These are phyloP conservation scores for Aplysina aerophoba DNA, from an alignment of 37 sponge, comb jelly and placozoan species.

Conservation along the genomic window DNA sequence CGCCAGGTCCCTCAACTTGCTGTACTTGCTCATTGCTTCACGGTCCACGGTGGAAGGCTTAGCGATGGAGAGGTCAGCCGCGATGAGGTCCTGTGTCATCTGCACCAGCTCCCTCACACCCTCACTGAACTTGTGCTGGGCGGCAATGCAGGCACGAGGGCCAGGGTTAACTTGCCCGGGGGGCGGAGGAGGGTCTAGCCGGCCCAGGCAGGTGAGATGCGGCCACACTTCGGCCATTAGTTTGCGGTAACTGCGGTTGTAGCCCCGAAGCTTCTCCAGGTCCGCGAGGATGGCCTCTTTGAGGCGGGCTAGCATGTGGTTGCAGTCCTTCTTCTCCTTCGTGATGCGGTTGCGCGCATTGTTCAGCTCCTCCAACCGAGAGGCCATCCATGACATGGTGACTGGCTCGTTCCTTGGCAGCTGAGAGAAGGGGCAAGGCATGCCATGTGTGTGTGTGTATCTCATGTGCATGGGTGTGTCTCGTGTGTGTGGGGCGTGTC, in stretches of 20 bases:
- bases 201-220: conserved; percentile 78
- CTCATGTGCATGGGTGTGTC: not conserved
- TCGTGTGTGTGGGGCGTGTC: not conserved
- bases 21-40: conserved; percentile 57
- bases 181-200: conserved; percentile 76
- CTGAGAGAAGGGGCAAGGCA: conserved; percentile 13
- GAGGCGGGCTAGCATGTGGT: conserved; percentile 61
- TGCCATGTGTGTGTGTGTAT: not conserved
- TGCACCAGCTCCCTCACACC: conserved; percentile 65
- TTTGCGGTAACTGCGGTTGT: conserved; percentile 69
- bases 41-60: conserved; percentile 59
- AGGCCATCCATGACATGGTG: conserved; percentile 72
- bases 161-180: conserved; percentile 73
- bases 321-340: conserved; percentile 61
- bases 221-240: conserved; percentile 83
- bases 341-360: conserved; percentile 38
- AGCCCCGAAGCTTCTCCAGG: conserved; percentile 73
- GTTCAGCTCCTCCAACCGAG: conserved; percentile 53
- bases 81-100: conserved; percentile 74
- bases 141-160: conserved; percentile 74
- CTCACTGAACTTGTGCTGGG: conserved; percentile 75
- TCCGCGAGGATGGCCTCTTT: conserved; percentile 80
- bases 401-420: conserved; percentile 78
- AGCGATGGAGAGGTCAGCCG: conserved; percentile 81
- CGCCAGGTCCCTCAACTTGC: conserved; percentile 45